Evolutionary conservation across 2,888 invertebrate species (phyloP), one percentile per base, ranked within the genome.

Genomic region (Xestia c-nigrum): DNA sequence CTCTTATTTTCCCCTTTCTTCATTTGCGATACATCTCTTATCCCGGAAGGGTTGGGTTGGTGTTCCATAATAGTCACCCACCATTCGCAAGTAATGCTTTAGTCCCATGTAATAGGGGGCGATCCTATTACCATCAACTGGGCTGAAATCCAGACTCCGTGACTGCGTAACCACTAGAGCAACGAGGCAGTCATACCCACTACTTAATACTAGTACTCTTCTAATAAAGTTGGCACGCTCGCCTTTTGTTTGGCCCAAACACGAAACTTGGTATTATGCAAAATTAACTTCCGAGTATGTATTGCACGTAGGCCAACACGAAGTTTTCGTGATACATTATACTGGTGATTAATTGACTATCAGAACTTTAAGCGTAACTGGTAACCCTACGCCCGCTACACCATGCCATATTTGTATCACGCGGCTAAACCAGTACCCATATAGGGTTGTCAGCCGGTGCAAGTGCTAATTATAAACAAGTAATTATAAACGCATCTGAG

Each of bases 401-500:
- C 14, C 55, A 16, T 38, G 21, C 78, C 83, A 74, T 81, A 72
- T 87, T 72, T 64, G 75, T 78, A 78, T 59, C 67, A 38, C 69
- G 61, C 67, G 59, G 74, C 43, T 72, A 50, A 72, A 76, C 74
- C 52, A 47, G 70, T 68, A 63, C 24, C 71, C 64, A 2, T 72
- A 59, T 64, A 84, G 87, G 85, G 79, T 57, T 87, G 75, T 43
- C 79, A 7, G 52, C 86, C 66, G 64, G 83, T 9, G 31, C 69
- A 40, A 70, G 59, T 61, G 24, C 38, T 85, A 72, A 76, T 82
- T 83, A 76, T 72, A 80, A 31, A 21, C 55, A 59, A 76, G 59
- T 52, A 38, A 61, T 70, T 85, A 76, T 64, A 70, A 64, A 77
- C 16, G 31, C 64, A 68, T 72, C 85, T 7, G 64, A 75, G 83